These are phyloP conservation scores for Enteromius argenteus DNA, from an alignment of 2,797 vertebrate species.

Conservation along the genomic window DNA sequence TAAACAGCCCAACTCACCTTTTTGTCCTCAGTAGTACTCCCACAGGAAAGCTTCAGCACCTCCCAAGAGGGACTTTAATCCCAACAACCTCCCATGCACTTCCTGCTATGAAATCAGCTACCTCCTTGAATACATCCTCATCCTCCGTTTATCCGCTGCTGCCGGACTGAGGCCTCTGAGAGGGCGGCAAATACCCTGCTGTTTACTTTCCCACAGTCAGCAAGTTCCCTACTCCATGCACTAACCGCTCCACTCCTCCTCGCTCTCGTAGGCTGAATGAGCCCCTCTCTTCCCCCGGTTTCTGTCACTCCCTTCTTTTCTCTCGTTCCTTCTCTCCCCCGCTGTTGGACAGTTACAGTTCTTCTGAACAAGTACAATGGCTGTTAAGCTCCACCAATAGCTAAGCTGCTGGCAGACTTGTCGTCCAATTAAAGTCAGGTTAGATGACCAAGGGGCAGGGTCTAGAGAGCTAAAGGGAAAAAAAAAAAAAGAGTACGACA, in stretches of 20 bases:
- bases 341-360: conserved; percentile 43
- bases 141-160: conserved; percentile 62
- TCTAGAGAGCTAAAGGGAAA: conserved; percentile 22
- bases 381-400: conserved; percentile 67
- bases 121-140: conserved; percentile 66
- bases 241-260: conserved; percentile 60
- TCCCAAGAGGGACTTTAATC: conserved; percentile 73
- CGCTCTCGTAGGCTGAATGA: conserved; percentile 59
- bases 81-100: conserved; percentile 68
- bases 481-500: conserved; percentile 18
- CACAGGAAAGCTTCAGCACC: conserved; percentile 70
- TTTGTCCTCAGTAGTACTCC: conserved; percentile 69
- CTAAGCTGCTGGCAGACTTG: conserved; percentile 2
- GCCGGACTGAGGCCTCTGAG: conserved; percentile 55
- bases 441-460: conserved; percentile 62
- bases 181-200: conserved; percentile 67
- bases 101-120: conserved; percentile 64
- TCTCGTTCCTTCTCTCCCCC: conserved; percentile 55
- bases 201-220: conserved; percentile 78
- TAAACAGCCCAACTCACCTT: conserved; percentile 73
- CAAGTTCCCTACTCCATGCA: conserved; percentile 70
- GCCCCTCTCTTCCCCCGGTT: conserved; percentile 62
- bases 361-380: conserved; percentile 34
- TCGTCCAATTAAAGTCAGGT: conserved; percentile 66
- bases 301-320: conserved; percentile 65